These are phyloP conservation scores for Larimichthys polyactis DNA, from an alignment of 2,113 vertebrate genomes.

Conservation along the genomic window DNA sequence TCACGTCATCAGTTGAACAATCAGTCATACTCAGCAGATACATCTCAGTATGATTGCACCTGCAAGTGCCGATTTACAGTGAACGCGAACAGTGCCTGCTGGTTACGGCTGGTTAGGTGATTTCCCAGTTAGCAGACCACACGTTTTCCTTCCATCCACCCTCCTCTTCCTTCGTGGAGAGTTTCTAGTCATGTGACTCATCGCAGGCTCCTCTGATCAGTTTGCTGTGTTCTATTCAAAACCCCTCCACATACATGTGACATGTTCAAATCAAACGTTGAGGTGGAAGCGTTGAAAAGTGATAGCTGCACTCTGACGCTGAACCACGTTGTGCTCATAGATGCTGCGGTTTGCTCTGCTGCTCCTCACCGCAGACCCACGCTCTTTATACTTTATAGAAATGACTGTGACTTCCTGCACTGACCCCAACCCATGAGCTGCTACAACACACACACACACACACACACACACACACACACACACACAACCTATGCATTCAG, in stretches of 20 bases:
- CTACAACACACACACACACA: conserved; percentile 21
- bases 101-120: not conserved
- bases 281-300: not conserved
- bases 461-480: conserved; percentile 20
- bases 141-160: conserved; percentile 7
- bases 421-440: conserved; percentile 59
- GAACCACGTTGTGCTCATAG: not conserved
- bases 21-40: not conserved
- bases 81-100: too few species aligned
- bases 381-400: conserved; percentile 6
- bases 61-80: too few species aligned
- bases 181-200: not conserved
- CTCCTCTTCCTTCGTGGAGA: not conserved
- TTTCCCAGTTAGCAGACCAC: not conserved
- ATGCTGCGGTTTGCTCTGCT: conserved; percentile 40
- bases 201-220: not conserved
- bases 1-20: too few species aligned
- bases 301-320: not conserved
- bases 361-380: conserved; percentile 35
- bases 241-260: not conserved
- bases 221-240: not conserved
- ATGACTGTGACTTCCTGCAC: conserved; percentile 73
- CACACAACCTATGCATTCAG: not conserved
- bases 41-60: too few species aligned
- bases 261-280: not conserved